phyloP scores from a whole-genome alignment of 2,797 vertebrate species.

The Selene dorsalis region DNA sequence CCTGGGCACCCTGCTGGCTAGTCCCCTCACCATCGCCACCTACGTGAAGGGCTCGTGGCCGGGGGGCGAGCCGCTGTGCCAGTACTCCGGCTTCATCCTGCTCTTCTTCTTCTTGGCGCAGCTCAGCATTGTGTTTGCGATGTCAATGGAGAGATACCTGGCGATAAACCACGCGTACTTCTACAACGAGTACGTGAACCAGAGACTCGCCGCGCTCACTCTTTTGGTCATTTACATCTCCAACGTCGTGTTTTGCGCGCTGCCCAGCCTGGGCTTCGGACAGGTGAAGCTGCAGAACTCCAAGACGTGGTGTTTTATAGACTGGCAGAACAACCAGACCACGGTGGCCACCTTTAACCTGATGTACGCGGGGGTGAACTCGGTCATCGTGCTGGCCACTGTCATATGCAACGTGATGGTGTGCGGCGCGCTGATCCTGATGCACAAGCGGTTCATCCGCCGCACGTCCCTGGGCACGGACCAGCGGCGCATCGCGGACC shows the following conservation, averaged over 20 bases:
- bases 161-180: conserved; percentile 98
- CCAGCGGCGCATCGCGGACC: conserved; percentile 83
- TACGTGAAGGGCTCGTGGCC: conserved; percentile 93
- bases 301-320: conserved; percentile 94
- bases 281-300: conserved; percentile 85
- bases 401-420: conserved; percentile 94
- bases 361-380: conserved; percentile 94
- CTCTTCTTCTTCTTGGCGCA: conserved; percentile 95
- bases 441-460: conserved; percentile 94
- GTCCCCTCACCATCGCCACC: conserved; percentile 95
- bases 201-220: conserved; percentile 88
- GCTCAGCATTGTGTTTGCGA: conserved; percentile 95
- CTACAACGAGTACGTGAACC: conserved; percentile 94
- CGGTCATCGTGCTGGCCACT: conserved; percentile 91
- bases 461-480: conserved; percentile 93
- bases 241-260: conserved; percentile 92
- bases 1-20: conserved; percentile 93
- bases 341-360: conserved; percentile 88
- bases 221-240: conserved; percentile 89
- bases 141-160: conserved; percentile 96
- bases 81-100: conserved; percentile 96
- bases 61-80: conserved; percentile 87
- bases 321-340: conserved; percentile 88
- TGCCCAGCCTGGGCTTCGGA: conserved; percentile 91
- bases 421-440: conserved; percentile 93